These are phyloP conservation scores for Dioctria linearis DNA, from an alignment of 2,888 invertebrate genomes.

Conservation along the genomic window DNA sequence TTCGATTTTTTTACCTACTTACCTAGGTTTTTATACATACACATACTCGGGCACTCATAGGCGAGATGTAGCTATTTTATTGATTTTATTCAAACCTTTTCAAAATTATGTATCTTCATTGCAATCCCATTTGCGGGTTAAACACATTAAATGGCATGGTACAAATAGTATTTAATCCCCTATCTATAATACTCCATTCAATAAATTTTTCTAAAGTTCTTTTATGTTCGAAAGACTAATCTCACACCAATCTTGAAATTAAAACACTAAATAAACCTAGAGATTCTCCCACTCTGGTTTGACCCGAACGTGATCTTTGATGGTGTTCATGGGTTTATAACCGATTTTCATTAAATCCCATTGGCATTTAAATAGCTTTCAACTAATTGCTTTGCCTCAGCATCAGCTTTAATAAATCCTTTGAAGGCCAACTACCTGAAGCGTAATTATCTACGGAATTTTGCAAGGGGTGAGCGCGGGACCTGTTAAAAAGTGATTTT, in stretches of 20 bases:
- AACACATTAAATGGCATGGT: too few species aligned
- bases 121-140: too few species aligned
- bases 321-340: constrained; percentile 44
- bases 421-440: constrained; percentile 49
- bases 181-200: background rate
- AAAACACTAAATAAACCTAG: constrained; percentile 45
- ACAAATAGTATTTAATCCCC: background rate
- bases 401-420: constrained; percentile 45
- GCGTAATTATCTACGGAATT: constrained; percentile 35
- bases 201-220: background rate
- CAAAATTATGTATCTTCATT: too few species aligned
- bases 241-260: constrained; percentile 22
- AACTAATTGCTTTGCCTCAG: constrained; percentile 49
- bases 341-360: constrained; percentile 51
- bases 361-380: constrained; percentile 51
- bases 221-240: constrained; percentile 30
- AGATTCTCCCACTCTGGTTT: constrained; percentile 5
- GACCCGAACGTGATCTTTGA: constrained; percentile 45
- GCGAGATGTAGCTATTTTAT: too few species aligned
- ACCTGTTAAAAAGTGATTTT: constrained; percentile 21
- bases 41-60: too few species aligned
- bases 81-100: too few species aligned
- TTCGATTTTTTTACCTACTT: too few species aligned
- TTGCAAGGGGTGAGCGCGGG: background rate
- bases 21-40: too few species aligned